Evolutionary conservation across 64 coral and sea anemone species (phyloP).

Genomic region (Actinia tenebrosa): DNA sequence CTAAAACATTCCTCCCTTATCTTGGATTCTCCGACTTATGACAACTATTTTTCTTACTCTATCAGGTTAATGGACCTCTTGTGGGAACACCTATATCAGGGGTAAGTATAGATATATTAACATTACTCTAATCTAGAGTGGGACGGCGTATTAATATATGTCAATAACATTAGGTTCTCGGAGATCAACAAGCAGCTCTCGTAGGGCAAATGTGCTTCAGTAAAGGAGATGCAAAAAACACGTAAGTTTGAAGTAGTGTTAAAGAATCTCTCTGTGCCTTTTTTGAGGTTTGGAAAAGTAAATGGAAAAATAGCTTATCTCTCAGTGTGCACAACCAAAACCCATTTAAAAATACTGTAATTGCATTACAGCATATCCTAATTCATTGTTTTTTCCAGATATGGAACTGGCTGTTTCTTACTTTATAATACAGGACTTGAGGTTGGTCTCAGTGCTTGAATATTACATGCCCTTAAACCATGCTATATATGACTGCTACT

Average conservation of each 20-base stretch:
- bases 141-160: not conserved
- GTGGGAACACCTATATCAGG: constrained; percentile 86
- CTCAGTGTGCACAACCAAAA: too few species aligned
- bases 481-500: not conserved
- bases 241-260: constrained; percentile 25
- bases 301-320: too few species aligned
- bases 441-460: constrained; percentile 14
- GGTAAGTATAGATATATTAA: constrained; percentile 34
- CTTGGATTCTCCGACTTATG: too few species aligned
- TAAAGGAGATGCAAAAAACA: constrained; percentile 96
- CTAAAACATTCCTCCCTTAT: too few species aligned
- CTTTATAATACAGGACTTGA: constrained; percentile 96
- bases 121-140: not conserved
- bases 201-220: constrained; percentile 93
- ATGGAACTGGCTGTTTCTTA: constrained; percentile 95
- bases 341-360: too few species aligned
- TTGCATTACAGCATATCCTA: not conserved
- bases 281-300: not conserved
- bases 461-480: not conserved
- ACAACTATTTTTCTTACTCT: not conserved
- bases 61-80: constrained; percentile 71
- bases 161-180: constrained; percentile 61
- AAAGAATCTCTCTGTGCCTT: not conserved
- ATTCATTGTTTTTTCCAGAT: not conserved
- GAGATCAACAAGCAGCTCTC: constrained; percentile 92